Percentiles rank a stretch among this genome's conserved stretches.
phyloP scores from a whole-genome alignment of 2,113 vertebrate genomes.

The Thomomys bottae region DNA sequence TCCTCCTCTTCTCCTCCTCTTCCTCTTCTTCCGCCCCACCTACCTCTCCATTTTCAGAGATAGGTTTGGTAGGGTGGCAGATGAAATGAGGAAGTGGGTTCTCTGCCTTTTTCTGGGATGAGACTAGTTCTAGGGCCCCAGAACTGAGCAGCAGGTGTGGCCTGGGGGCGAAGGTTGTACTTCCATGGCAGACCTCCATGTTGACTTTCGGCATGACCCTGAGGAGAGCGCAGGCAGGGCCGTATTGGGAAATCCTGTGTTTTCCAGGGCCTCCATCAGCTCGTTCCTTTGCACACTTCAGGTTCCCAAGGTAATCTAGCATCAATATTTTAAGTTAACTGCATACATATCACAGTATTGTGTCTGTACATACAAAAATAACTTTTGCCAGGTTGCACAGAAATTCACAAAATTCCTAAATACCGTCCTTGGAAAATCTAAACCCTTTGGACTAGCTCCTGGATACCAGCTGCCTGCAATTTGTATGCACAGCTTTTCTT shows the following conservation, averaged over 20 bases:
- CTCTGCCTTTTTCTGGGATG: not conserved
- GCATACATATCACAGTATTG: not conserved
- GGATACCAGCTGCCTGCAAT: not conserved
- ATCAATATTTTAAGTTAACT: not conserved
- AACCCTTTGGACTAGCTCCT: not conserved
- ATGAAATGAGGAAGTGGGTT: not conserved
- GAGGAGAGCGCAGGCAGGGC: not conserved
- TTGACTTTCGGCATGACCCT: rapidly evolving
- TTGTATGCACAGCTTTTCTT: not conserved
- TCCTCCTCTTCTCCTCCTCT: not conserved
- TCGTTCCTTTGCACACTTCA: rapidly evolving
- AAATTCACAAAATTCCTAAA: not conserved
- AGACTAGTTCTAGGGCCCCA: not conserved
- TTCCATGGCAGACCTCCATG: too few species aligned
- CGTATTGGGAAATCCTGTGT: rapidly evolving
- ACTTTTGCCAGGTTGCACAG: not conserved
- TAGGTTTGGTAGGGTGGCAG: not conserved
- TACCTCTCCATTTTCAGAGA: not conserved
- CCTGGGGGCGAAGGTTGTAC: rapidly evolving
- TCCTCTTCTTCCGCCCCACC: too few species aligned
- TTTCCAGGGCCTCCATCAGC: rapidly evolving
- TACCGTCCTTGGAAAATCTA: not conserved
- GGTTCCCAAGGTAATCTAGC: not conserved
- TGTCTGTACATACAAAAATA: not conserved
- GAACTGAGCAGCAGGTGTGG: not conserved